Evolutionary conservation across 2,888 invertebrate species (phyloP).

Genomic region (Steromphala cineraria): DNA sequence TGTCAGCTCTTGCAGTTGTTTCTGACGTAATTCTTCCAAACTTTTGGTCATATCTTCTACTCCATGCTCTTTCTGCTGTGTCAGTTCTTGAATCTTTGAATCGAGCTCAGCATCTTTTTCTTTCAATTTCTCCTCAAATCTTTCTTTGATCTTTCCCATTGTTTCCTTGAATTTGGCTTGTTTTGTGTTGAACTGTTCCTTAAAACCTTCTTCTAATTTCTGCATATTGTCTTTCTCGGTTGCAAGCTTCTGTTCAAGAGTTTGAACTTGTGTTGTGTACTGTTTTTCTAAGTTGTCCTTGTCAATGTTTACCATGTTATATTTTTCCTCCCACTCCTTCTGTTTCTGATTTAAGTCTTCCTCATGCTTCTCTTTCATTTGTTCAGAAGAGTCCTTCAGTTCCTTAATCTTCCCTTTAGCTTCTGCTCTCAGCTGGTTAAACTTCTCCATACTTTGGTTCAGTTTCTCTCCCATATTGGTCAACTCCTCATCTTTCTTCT

Average conservation of each 20-base stretch:
- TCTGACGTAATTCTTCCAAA: constrained; percentile 48
- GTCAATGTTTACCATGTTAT: neutral
- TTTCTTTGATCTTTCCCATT: constrained; percentile 61
- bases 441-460: constrained; percentile 43
- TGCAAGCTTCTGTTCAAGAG: constrained; percentile 42
- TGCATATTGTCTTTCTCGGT: constrained; percentile 40
- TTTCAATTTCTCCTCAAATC: constrained; percentile 58
- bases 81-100: constrained; percentile 45
- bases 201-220: constrained; percentile 51
- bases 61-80: constrained; percentile 62
- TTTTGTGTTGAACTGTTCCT: constrained; percentile 61
- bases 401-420: constrained; percentile 57
- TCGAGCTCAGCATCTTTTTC: constrained; percentile 56
- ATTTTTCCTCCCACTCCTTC: constrained; percentile 34
- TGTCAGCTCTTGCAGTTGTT: constrained; percentile 50
- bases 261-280: constrained; percentile 29
- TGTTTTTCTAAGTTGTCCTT: constrained; percentile 23
- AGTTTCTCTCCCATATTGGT: constrained; percentile 36
- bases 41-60: constrained; percentile 50
- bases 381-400: constrained; percentile 52
- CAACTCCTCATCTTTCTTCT: constrained; percentile 40
- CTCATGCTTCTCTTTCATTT: constrained; percentile 32
- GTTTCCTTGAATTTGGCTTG: constrained; percentile 63
- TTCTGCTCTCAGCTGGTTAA: constrained; percentile 52
- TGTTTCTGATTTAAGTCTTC: constrained; percentile 31